Base-by-base conservation (phyloP, 2,888 invertebrate genomes). In the Drosophila yooni region DNA sequence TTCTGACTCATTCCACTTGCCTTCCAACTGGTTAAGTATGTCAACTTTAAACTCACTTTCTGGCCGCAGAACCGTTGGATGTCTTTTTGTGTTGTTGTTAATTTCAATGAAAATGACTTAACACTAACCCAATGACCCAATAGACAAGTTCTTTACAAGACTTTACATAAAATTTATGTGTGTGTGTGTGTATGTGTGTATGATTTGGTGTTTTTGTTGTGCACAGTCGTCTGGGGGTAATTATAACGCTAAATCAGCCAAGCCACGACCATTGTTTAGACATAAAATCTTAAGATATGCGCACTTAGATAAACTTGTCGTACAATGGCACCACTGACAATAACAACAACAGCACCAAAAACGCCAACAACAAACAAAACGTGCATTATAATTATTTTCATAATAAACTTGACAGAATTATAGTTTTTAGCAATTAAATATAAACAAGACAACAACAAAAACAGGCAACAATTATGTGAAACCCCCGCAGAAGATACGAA, bases 321-420 rank as follows among this genome's bases (percentile, higher is more conserved):
- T 76, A 82, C 89, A 88, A 88, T 86, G 82, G 85, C 85, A 80
- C 15, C 68, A 54, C 58, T 25, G 69, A 69, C 60, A 69, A 52
- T 59, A 69, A 61, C 52, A 61, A 29, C 53, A 61, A 34, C 61
- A 74, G 33, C 54, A 59, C 46, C 54, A 68, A 50, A 59, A 64
- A 60, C 63, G 54, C 33, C 59, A 60, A 57, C 57, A 56, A 58
- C 69, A 58, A 59, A 40, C 21, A 74, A 71, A 85, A 77, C 88
- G 81, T 86, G 90, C 83, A 87, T 88, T 88, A 88, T 87, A 87
- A 87, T 87, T 87, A 87, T 87, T 88, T 90, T 88, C 87, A 87
- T 87, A 87, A 87, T 90, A 87, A 90, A 90, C 90, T 87, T 90
- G 90, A 90, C 90, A 87, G 87, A 87, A 87, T 88, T 87, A 90